Evolutionary conservation across 1,140 invertebrate species (phyloP), one percentile per base, ranked within the genome.

Genomic region (Conopomorpha cramerella): DNA sequence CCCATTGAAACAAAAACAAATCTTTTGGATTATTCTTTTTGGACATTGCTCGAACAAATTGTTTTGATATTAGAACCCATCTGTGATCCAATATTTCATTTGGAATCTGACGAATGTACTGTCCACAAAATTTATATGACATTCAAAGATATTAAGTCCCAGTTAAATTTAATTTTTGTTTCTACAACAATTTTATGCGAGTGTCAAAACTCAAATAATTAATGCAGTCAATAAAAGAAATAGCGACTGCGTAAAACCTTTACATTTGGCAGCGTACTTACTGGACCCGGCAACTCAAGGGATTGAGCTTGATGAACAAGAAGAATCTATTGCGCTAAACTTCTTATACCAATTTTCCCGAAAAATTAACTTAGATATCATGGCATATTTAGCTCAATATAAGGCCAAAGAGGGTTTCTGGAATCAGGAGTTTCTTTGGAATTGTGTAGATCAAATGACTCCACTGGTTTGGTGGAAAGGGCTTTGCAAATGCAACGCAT

Each of bases 381-480:
- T n/a, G 12, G n/a, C 13, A 12, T 34, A 53, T 35, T 36, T 47
- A 30, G 38, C 46, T 2, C 34, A 40, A 39, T 45, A 46, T 17
- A 50, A 31, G 45, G 38, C 46, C 26, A 41, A 30, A 43, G 11
- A 47, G 4, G 38, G 36, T 29, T 38, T 46, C 15, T 51, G 38
- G 47, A 17, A 39, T 1, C 37, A 26, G 38, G 8, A 16, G 27
- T 54, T 51, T 46, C 28, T 43, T 16, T 32, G 27, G 26, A 14
- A 23, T 26, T 32, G 17, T 30, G 8, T 15, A 39, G 35, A 8
- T 45, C 12, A 34, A 25, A 14, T 43, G 18, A 12, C 30, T 8
- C 39, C 45, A 13, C 23, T 47, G 14, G 28, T 16, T 31, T 51
- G 45, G 48, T 51, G 48, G 48, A 48, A 34, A 30, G 42, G 45